phyloP scores from a whole-genome alignment of 2,113 vertebrate species.

The Meriones unguiculatus region DNA sequence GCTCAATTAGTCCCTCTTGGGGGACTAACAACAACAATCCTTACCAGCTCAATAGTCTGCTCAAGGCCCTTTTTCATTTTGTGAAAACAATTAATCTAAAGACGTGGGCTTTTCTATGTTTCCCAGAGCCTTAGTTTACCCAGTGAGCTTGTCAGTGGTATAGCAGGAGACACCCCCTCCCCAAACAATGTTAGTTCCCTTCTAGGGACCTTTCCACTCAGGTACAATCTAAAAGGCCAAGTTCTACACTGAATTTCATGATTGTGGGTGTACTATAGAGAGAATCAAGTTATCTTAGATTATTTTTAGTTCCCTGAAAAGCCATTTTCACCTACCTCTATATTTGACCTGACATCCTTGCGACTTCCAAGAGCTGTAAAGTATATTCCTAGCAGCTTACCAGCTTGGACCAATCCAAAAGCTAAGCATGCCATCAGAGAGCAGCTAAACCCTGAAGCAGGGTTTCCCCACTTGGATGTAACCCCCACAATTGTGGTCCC shows the following conservation, averaged over 20 bases:
- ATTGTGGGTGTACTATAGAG: neutral
- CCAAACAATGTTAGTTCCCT: neutral
- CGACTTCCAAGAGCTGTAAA: neutral
- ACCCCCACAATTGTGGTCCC: neutral
- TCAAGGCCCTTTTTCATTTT: neutral
- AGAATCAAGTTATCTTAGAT: neutral
- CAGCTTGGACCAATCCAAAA: neutral
- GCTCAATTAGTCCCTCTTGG: fast-evolving
- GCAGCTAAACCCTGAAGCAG: neutral
- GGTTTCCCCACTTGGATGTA: neutral
- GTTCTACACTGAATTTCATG: too few relatives aligned
- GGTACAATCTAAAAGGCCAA: neutral
- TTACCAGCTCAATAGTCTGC: neutral
- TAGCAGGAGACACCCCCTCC: neutral
- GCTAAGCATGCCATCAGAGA: neutral
- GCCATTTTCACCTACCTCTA: neutral
- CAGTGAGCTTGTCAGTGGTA: neutral
- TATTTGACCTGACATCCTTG: neutral
- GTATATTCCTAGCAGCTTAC: neutral
- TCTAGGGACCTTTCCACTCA: neutral
- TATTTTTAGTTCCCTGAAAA: neutral
- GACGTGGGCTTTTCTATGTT: neutral
- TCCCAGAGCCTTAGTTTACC: too few relatives aligned
- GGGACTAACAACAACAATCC: neutral
- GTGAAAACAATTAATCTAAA: neutral